Conservation (phyloP, 2,113 vertebrate species). For the Scopus umbretta region DNA sequence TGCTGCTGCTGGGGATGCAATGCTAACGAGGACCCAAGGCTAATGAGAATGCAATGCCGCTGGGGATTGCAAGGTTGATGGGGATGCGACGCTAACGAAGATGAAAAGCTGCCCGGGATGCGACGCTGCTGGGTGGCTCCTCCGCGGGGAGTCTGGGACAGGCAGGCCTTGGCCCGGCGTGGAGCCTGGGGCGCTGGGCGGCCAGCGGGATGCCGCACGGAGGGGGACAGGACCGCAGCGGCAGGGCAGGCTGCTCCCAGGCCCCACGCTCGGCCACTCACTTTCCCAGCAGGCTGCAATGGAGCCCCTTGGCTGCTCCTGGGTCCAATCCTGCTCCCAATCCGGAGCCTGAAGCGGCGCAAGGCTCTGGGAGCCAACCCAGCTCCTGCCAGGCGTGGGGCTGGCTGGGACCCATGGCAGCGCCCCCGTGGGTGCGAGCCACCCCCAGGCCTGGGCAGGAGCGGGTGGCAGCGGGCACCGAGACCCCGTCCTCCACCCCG, state of each 20-base stretch:
- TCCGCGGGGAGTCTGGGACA: neutral
- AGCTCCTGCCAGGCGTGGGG: neutral
- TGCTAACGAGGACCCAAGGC: neutral
- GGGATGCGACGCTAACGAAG: neutral
- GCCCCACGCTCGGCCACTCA: accelerated
- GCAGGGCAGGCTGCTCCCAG: neutral
- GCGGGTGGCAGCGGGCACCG: constrained; percentile 59
- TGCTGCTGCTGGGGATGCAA: neutral
- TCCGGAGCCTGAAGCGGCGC: neutral
- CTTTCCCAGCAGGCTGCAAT: neutral
- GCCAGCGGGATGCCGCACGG: accelerated
- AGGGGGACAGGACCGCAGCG: neutral
- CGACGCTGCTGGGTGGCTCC: neutral
- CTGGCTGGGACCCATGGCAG: neutral
- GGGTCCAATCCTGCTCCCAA: neutral
- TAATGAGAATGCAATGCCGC: neutral
- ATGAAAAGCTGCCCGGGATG: neutral
- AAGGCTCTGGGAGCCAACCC: neutral
- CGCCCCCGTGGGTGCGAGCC: neutral
- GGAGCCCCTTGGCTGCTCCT: neutral
- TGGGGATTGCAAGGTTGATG: neutral
- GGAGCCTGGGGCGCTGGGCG: neutral
- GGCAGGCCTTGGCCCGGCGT: neutral
- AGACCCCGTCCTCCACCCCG: neutral
- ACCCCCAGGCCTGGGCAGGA: accelerated